Evolutionary conservation across 2,888 invertebrate species (phyloP).

Genomic region (Stenodema calcarata): DNA sequence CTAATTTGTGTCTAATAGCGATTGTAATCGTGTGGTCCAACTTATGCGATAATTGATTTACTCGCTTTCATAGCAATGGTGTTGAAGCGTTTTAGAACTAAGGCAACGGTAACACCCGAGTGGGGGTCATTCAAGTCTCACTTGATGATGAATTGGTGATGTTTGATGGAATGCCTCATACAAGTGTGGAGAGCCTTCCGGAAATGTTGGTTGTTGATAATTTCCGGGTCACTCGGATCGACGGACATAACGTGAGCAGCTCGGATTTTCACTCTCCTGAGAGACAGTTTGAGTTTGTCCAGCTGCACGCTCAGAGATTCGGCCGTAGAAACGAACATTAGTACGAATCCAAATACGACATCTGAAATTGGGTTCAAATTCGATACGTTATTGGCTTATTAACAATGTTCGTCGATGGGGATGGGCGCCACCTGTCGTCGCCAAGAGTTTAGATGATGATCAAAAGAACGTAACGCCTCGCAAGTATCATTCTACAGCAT

Average conservation of each 20-base stretch:
- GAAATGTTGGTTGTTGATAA: neutral
- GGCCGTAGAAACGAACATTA: neutral
- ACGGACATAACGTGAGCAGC: neutral
- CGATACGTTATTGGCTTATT: no score
- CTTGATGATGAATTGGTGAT: constrained; percentile 1
- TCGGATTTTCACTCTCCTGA: neutral
- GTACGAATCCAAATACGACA: constrained; percentile 11
- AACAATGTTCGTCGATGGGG: no score
- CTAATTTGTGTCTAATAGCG: no score
- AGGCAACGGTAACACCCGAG: no score
- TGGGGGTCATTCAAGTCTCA: neutral
- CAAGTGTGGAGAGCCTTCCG: neutral
- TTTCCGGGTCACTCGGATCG: neutral
- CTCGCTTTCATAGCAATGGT: no score
- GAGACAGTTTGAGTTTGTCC: neutral
- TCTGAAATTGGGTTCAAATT: neutral
- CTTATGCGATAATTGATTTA: neutral
- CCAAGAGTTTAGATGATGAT: no score
- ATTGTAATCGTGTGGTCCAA: no score
- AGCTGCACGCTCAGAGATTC: neutral
- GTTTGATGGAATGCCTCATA: constrained; percentile 25
- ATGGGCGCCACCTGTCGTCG: no score
- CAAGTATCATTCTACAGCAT: no score
- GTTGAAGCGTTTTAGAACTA: no score
- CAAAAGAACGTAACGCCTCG: no score